Conservation (phyloP, 2,113 vertebrate species). For the Albula goreensis region DNA sequence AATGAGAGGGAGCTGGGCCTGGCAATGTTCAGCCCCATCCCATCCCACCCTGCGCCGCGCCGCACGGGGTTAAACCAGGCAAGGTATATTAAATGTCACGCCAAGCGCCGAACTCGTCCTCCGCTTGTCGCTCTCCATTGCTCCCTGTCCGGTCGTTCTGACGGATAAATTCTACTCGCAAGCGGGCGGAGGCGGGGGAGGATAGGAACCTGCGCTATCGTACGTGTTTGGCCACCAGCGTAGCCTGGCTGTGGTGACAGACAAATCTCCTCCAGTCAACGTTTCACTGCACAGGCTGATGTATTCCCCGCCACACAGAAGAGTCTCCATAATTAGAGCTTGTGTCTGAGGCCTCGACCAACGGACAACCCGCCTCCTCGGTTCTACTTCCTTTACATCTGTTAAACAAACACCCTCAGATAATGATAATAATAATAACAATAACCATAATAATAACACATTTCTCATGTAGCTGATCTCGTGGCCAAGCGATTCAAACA, state of each 20-base stretch:
- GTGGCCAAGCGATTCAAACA: slow-evolving; percentile 56
- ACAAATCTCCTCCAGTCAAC: neutral
- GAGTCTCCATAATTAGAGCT: neutral
- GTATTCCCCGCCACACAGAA: neutral
- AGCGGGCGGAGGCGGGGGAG: too few species aligned
- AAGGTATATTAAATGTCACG: neutral
- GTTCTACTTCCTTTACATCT: neutral
- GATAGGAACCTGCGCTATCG: neutral
- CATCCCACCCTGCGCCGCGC: neutral
- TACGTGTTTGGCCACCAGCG: neutral
- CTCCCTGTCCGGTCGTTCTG: neutral
- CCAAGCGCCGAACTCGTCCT: neutral
- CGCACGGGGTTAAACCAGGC: neutral
- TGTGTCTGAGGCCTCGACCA: neutral
- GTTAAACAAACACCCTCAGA: slow-evolving; percentile 5
- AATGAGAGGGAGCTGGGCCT: too few species aligned
- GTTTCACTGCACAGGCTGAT: neutral
- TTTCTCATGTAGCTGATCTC: slow-evolving; percentile 24
- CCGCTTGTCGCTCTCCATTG: neutral
- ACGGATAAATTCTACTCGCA: neutral
- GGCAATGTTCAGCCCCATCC: too few species aligned
- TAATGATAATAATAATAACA: slow-evolving; percentile 35
- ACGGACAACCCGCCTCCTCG: neutral
- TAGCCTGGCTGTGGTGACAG: neutral
- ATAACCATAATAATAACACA: slow-evolving; percentile 45